phyloP scores from a whole-genome alignment of 2,113 vertebrate genomes.

The Herpailurus yagouaroundi region DNA sequence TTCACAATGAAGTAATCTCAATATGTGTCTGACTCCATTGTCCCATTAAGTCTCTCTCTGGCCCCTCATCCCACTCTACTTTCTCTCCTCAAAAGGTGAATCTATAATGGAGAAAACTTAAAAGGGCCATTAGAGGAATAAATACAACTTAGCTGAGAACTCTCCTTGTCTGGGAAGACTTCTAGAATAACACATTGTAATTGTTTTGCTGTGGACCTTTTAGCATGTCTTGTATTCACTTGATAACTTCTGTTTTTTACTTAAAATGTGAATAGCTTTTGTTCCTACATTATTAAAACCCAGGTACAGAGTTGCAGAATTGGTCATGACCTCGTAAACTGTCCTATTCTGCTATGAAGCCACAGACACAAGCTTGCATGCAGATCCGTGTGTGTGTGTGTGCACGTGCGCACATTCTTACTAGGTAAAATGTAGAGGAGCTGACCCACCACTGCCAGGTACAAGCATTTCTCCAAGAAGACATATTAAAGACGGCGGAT shows the following conservation, averaged over 20 bases:
- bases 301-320: too few species aligned
- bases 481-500: background rate
- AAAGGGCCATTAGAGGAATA: background rate
- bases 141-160: background rate
- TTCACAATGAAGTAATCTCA: background rate
- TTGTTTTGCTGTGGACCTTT: background rate
- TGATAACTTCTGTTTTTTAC: background rate
- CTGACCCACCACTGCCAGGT: background rate
- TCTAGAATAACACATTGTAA: background rate
- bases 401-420: fast-evolving
- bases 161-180: background rate
- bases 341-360: background rate
- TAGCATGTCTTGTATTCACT: background rate
- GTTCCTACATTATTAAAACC: background rate
- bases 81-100: background rate
- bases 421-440: background rate
- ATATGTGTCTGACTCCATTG: background rate
- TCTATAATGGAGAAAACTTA: background rate
- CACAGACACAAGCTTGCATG: background rate
- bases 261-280: background rate
- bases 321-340: background rate
- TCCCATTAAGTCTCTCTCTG: background rate
- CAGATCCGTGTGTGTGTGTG: background rate
- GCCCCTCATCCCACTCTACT: background rate
- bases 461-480: background rate